Conservation (phyloP, 2,888 invertebrate genomes). For the Cylindroiulus punctatus region DNA sequence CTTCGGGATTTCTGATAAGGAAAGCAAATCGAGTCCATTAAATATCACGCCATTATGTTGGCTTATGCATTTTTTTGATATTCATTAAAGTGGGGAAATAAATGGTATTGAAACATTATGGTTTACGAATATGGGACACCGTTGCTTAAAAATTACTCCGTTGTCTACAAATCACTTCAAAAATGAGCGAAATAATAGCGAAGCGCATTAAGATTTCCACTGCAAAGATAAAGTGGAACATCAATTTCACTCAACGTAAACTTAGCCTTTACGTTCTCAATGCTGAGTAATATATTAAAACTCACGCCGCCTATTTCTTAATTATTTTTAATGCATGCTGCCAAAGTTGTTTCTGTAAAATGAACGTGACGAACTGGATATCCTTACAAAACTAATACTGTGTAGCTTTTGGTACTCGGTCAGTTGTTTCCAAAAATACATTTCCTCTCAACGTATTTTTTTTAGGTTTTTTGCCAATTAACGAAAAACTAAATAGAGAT, state of each 20-base stretch:
- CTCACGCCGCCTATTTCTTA: neutral
- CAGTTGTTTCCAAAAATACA: too few species aligned
- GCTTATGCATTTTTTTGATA: neutral
- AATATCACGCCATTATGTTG: neutral
- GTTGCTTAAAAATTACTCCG: neutral
- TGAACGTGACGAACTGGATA: too few species aligned
- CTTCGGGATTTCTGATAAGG: constrained; percentile 22
- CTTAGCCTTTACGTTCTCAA: neutral
- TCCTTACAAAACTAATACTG: too few species aligned
- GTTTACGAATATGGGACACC: neutral
- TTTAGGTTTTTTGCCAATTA: too few species aligned
- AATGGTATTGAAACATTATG: neutral
- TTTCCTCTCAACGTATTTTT: too few species aligned
- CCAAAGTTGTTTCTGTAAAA: neutral
- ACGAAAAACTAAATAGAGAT: too few species aligned
- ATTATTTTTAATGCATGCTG: neutral
- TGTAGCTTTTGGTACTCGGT: too few species aligned
- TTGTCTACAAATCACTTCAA: neutral
- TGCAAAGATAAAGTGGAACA: neutral
- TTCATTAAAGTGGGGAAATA: constrained; percentile 5
- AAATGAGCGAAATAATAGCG: neutral
- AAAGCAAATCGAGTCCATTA: constrained; percentile 37
- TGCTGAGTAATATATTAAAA: neutral
- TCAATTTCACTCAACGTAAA: neutral
- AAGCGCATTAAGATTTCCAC: neutral